These are phyloP conservation scores for Lottia scabra DNA, from an alignment of 2,888 invertebrate species.

Conservation along the genomic window DNA sequence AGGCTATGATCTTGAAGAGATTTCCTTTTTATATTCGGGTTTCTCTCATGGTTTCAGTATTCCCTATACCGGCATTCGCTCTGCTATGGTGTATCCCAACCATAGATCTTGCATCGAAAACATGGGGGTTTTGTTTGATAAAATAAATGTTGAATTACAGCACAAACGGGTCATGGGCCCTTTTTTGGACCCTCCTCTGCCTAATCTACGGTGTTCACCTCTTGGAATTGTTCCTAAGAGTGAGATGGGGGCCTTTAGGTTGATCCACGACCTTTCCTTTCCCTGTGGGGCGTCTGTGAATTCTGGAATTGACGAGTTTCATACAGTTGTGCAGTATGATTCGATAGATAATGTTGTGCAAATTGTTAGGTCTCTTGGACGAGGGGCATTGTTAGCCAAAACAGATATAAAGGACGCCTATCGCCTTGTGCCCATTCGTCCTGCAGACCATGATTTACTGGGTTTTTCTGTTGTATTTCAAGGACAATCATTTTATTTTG, in stretches of 20 bases:
- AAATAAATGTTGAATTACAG: no score
- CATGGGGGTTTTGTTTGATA: no score
- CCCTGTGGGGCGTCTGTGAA: no score
- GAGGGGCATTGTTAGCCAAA: background rate
- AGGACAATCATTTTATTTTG: background rate
- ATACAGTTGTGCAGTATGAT: background rate
- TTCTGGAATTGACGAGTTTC: background rate
- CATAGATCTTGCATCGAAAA: no score
- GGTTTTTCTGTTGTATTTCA: background rate
- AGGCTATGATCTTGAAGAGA: background rate
- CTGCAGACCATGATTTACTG: background rate
- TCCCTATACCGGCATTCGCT: background rate
- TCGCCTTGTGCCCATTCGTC: background rate
- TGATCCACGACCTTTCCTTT: no score
- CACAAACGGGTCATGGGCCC: no score
- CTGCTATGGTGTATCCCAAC: no score
- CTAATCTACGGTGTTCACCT: no score
- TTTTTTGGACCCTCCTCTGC: no score
- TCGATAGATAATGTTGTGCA: background rate
- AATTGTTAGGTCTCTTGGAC: background rate
- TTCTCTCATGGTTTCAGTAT: background rate
- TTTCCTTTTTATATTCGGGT: background rate
- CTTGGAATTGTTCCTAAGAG: no score
- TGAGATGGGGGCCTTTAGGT: no score
- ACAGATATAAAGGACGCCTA: slow-evolving; percentile 1